Evolutionary conservation across 2,888 invertebrate genomes (phyloP).

Genomic region (Leucoma salicis): DNA sequence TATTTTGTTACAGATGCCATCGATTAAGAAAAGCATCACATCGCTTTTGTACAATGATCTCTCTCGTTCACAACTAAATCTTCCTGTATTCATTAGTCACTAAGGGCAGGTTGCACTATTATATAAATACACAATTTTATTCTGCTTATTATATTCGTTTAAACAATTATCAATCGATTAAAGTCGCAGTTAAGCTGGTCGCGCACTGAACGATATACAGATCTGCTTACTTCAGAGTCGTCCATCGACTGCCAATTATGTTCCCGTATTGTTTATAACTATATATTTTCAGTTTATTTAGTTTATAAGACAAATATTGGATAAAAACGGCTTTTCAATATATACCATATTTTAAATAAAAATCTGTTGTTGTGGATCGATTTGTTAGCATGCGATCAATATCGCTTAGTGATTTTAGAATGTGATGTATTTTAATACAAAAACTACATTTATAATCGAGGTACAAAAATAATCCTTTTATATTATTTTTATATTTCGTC

Average conservation of each 20-base stretch:
- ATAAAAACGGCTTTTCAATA: slow-evolving; percentile 14
- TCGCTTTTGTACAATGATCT: slow-evolving; percentile 28
- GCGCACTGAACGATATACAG: no score
- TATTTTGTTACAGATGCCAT: slow-evolving; percentile 42
- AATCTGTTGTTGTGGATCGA: slow-evolving; percentile 1
- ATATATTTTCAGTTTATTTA: slow-evolving; percentile 13
- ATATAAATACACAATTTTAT: no score
- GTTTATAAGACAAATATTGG: slow-evolving; percentile 17
- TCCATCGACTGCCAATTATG: slow-evolving; percentile 25
- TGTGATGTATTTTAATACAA: slow-evolving; percentile 51
- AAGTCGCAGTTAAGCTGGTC: no score
- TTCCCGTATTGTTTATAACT: slow-evolving; percentile 13
- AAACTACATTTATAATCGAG: slow-evolving; percentile 29
- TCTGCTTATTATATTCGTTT: no score
- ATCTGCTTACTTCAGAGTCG: slow-evolving; percentile 27
- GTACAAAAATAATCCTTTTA: slow-evolving; percentile 25
- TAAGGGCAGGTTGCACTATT: slow-evolving; percentile 22
- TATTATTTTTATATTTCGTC: slow-evolving; percentile 23
- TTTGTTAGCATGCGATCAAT: slow-evolving; percentile 12
- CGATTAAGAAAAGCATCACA: slow-evolving; percentile 34
- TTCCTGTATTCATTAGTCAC: slow-evolving; percentile 21
- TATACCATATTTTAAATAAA: background rate
- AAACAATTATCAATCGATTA: no score
- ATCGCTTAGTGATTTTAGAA: slow-evolving; percentile 35
- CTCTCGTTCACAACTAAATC: slow-evolving; percentile 20